Evolutionary conservation across 1,140 invertebrate genomes (phyloP), one percentile per base, ranked within the genome.

Genomic region (Thalassaphorura encarpata): DNA sequence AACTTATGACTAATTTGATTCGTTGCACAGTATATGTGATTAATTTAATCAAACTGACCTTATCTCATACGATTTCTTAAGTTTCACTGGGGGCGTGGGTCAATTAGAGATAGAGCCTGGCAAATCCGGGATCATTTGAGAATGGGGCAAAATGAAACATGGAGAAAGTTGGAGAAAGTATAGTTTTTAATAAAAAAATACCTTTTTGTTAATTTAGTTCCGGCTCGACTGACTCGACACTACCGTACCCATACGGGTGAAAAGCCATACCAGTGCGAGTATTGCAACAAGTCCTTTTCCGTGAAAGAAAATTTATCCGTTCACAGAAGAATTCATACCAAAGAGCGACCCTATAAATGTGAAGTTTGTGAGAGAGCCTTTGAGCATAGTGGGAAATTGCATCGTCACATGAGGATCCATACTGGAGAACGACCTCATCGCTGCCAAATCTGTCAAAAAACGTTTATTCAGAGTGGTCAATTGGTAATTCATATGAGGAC

Each of bases 231-330:
- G 50, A 89, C 87, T 1, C 80, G 90, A 6, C 92, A 96, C 69
- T 92, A 92, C 71, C 78, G 89, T 31, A 90, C 87, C 0, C 89
- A 92, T 68, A 92, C 88, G 0, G 89, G 92, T 2, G 85, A 85
- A 68, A 81, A 83, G 50, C 85, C 85, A 1, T 89, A 85, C 66
- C 80, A 88, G 66, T 95, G 91, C 71, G 90, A 95, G 67, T 92
- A 87, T 69, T 95, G 92, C 72, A 84, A 83, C 68, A 92, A 92
- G 69, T 83, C 85, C 59, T 92, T 92, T 68, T 90, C 87, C 60
- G 88, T 91, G 1, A 93, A 92, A 69, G 88, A 91, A 69, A 92
- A 92, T 70, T 75, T 92, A 41, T 89, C 87, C 70, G 89, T 92
- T 1, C 89, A 93, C 69, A 77, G 87, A n/a, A 77, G 89, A 36